phyloP scores from a whole-genome alignment of 2,797 vertebrate genomes.

The Rhadinocentrus ornatus region DNA sequence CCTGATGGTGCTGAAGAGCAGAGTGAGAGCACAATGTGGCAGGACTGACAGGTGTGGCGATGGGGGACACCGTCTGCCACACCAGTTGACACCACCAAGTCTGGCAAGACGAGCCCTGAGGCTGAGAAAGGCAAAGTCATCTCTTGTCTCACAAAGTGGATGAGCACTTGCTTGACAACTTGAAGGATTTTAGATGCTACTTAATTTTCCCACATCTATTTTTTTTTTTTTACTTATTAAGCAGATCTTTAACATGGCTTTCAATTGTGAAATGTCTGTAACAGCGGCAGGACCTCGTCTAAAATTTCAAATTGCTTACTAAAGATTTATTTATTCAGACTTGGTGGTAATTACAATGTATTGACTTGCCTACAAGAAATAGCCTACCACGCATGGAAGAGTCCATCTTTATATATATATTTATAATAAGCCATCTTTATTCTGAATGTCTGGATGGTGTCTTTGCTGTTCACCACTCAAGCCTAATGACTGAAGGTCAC shows the following conservation, averaged over 20 bases:
- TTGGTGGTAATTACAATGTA: slow-evolving; percentile 17
- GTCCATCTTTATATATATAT: slow-evolving; percentile 18
- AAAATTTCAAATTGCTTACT: slow-evolving; percentile 9
- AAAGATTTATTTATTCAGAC: slow-evolving; percentile 9
- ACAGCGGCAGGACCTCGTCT: slow-evolving; percentile 2
- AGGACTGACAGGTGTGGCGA: slow-evolving; percentile 58
- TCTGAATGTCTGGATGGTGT: slow-evolving; percentile 16
- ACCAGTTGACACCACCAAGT: slow-evolving; percentile 58
- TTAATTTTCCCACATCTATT: no score
- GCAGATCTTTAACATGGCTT: not conserved
- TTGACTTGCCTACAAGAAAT: slow-evolving; percentile 18
- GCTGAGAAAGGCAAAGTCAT: slow-evolving; percentile 6
- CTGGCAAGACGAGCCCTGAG: slow-evolving; percentile 41
- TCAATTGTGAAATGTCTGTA: not conserved
- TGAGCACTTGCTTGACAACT: no score
- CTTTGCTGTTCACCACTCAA: not conserved
- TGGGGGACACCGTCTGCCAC: slow-evolving; percentile 48
- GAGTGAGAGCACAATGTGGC: slow-evolving; percentile 40
- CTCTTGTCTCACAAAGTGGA: no score
- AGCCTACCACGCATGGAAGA: slow-evolving; percentile 17
- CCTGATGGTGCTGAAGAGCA: slow-evolving; percentile 31
- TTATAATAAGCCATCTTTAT: slow-evolving; percentile 4
- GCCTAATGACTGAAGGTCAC: slow-evolving; percentile 33
- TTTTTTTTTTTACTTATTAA: not conserved
- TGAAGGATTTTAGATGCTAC: no score